Conservation (phyloP, 2,797 vertebrate genomes). For the Balearica regulorum region DNA sequence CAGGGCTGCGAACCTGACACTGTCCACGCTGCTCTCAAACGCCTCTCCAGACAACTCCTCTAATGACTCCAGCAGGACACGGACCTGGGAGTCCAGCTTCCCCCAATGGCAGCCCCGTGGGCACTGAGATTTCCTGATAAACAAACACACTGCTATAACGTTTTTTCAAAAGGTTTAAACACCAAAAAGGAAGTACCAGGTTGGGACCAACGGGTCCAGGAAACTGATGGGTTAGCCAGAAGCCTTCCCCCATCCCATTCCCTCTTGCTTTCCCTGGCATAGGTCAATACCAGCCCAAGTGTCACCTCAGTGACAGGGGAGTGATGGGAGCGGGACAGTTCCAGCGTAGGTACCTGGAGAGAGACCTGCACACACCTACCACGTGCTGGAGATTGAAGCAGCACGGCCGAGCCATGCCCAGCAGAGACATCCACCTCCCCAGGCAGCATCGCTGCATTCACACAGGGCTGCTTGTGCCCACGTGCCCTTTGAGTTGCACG, state of each 20-base stretch:
- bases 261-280: not conserved
- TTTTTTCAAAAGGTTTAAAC: not conserved
- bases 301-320: not conserved
- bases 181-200: not conserved
- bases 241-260: not conserved
- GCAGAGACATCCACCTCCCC: not conserved
- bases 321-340: not conserved
- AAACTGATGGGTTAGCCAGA: not conserved
- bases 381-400: not conserved
- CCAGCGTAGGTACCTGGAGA: not conserved
- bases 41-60: not conserved
- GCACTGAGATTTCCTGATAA: not conserved
- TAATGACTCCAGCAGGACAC: not conserved
- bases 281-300: not conserved
- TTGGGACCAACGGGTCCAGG: not conserved
- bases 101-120: not conserved
- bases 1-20: not conserved
- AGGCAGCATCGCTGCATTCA: accelerated
- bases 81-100: not conserved
- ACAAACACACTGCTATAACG: not conserved
- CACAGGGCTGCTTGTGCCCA: not conserved
- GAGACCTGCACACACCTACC: not conserved
- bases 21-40: accelerated
- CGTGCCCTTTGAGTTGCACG: accelerated
- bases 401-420: not conserved